phyloP scores from a whole-genome alignment of 2,113 vertebrate genomes.

The Chrysochloris asiatica region DNA sequence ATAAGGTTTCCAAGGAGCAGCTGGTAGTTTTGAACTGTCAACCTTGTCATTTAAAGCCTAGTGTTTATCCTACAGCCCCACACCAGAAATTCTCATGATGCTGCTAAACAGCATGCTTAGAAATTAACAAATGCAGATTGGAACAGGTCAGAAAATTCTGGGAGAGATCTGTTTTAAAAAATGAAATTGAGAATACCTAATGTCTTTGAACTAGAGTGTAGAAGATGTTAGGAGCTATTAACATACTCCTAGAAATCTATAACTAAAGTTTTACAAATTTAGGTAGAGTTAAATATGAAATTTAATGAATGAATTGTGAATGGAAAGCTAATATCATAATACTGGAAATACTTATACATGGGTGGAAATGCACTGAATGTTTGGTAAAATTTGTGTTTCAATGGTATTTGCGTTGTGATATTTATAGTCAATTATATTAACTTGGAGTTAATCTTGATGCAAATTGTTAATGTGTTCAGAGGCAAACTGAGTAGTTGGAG shows the following conservation, averaged over 20 bases:
- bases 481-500: background rate
- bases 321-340: background rate
- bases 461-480: background rate
- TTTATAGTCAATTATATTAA: background rate
- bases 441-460: background rate
- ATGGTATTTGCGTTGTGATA: background rate
- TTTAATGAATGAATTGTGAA: background rate
- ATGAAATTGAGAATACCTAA: background rate
- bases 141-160: background rate
- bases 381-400: background rate
- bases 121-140: background rate
- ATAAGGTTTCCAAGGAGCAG: too few relatives aligned
- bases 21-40: too few relatives aligned
- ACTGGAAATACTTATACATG: background rate
- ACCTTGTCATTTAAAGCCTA: too few relatives aligned
- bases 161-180: background rate
- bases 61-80: too few relatives aligned
- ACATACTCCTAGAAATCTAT: background rate
- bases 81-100: background rate
- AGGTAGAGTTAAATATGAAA: background rate
- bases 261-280: background rate
- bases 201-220: background rate
- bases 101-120: background rate
- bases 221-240: background rate
- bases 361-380: background rate